These are phyloP conservation scores for Eulemur mongoz DNA, from an alignment of 2,797 vertebrate species.

Conservation along the genomic window DNA sequence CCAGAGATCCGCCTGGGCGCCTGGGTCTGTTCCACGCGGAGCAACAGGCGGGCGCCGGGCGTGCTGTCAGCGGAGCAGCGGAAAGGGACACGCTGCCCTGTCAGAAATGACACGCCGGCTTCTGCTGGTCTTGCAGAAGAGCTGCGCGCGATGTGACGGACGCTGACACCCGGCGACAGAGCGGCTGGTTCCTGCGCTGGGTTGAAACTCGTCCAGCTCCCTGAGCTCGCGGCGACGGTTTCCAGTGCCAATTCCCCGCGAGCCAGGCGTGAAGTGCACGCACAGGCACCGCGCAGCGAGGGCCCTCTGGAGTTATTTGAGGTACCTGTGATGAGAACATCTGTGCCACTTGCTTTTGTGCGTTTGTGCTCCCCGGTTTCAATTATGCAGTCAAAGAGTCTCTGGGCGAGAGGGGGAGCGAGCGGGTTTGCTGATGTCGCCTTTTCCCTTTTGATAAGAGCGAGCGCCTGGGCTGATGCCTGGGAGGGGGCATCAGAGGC, in stretches of 20 bases:
- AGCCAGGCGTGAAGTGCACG: slow-evolving; percentile 83
- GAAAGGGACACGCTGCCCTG: slow-evolving; percentile 82
- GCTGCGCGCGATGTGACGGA: slow-evolving; percentile 82
- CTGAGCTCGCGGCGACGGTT: slow-evolving; percentile 80
- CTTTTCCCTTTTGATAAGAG: slow-evolving; percentile 57
- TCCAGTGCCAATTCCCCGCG: slow-evolving; percentile 82
- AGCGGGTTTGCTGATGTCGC: slow-evolving; percentile 60
- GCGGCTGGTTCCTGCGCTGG: slow-evolving; percentile 79
- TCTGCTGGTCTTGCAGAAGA: slow-evolving; percentile 83
- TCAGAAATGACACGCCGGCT: slow-evolving; percentile 84
- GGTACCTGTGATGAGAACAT: slow-evolving; percentile 81
- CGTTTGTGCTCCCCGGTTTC: slow-evolving; percentile 64
- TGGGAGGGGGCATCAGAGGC: slow-evolving; percentile 58
- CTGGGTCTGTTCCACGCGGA: slow-evolving; percentile 75
- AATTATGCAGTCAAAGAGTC: slow-evolving; percentile 78
- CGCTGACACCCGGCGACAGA: slow-evolving; percentile 82
- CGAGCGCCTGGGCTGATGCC: slow-evolving; percentile 49
- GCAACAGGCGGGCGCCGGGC: slow-evolving; percentile 74
- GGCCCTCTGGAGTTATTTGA: slow-evolving; percentile 80
- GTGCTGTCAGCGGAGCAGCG: slow-evolving; percentile 82
- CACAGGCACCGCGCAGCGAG: slow-evolving; percentile 71
- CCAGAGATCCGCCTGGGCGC: slow-evolving; percentile 78
- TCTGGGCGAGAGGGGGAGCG: slow-evolving; percentile 4
- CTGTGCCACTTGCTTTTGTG: slow-evolving; percentile 73
- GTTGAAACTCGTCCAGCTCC: slow-evolving; percentile 83